Conservation (phyloP, 2,797 vertebrate genomes). For the Otus scops region DNA sequence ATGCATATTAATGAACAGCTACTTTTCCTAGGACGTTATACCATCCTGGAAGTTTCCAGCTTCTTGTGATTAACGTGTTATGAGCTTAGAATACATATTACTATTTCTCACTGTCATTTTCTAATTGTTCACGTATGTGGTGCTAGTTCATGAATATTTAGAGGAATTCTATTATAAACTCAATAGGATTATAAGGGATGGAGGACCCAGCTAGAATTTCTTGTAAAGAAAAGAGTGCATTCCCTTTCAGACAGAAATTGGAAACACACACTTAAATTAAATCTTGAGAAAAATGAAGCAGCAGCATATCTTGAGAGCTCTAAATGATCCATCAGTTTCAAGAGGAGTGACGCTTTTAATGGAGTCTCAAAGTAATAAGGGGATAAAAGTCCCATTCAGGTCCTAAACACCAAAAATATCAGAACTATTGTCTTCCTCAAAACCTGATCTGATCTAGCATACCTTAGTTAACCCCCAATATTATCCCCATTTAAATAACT, state of each 20-base stretch:
- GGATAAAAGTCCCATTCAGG: not conserved
- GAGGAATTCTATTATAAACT: not conserved
- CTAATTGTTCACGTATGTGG: not conserved
- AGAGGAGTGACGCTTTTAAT: not conserved
- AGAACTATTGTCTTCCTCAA: not conserved
- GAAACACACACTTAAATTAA: not conserved
- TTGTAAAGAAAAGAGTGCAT: not conserved
- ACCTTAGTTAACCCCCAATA: not conserved
- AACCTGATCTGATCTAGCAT: not conserved
- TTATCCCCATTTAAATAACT: not conserved
- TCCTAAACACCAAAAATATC: not conserved
- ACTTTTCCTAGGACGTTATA: not conserved
- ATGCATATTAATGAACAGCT: not conserved
- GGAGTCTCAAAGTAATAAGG: not conserved
- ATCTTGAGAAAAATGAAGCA: not conserved
- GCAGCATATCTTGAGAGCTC: not conserved
- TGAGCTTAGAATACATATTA: not conserved
- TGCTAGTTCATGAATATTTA: conserved; percentile 13
- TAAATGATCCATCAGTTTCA: not conserved
- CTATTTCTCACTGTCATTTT: not conserved
- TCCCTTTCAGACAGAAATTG: not conserved
- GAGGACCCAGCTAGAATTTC: not conserved
- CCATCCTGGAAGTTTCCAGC: not conserved
- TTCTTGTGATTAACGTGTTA: not conserved
- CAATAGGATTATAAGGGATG: not conserved